Conservation (phyloP, 1,140 invertebrate genomes). For the Arion vulgaris region DNA sequence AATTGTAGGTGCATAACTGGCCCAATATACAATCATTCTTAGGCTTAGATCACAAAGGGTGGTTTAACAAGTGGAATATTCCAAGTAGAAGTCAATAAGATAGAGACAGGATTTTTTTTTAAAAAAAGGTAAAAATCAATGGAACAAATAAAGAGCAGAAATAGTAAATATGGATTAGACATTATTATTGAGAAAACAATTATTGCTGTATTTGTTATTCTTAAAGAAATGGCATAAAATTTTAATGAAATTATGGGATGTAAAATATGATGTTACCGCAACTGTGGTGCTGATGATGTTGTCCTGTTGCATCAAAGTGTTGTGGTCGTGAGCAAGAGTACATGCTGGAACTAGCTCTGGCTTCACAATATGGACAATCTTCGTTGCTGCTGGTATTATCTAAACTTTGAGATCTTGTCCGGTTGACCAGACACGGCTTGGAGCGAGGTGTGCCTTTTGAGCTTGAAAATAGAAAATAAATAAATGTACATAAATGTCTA, state of each 20-base stretch:
- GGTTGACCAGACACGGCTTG: slow-evolving; percentile 84
- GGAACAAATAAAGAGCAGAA: too few relatives aligned
- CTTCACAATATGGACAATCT: slow-evolving; percentile 58
- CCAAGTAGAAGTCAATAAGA: too few relatives aligned
- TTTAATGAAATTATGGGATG: not conserved
- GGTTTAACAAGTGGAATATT: too few relatives aligned
- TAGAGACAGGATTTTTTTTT: too few relatives aligned
- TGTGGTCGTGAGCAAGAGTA: slow-evolving; percentile 38
- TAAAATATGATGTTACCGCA: not conserved
- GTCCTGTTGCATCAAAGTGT: slow-evolving; percentile 14
- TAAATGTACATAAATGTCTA: slow-evolving; percentile 39
- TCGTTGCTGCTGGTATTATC: slow-evolving; percentile 71
- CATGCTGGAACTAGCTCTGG: slow-evolving; percentile 27
- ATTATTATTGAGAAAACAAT: too few relatives aligned
- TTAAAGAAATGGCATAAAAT: too few relatives aligned
- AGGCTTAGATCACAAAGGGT: too few relatives aligned
- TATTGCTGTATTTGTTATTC: too few relatives aligned
- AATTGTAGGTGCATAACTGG: too few relatives aligned
- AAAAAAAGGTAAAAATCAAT: too few relatives aligned
- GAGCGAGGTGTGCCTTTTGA: slow-evolving; percentile 76
- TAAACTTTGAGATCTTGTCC: slow-evolving; percentile 68
- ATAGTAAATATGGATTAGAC: too few relatives aligned
- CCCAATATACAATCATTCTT: too few relatives aligned
- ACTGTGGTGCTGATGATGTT: slow-evolving; percentile 7
- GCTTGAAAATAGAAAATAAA: slow-evolving; percentile 54